These are phyloP conservation scores for Buphagus erythrorhynchus DNA, from an alignment of 2,797 vertebrate genomes.

Conservation along the genomic window DNA sequence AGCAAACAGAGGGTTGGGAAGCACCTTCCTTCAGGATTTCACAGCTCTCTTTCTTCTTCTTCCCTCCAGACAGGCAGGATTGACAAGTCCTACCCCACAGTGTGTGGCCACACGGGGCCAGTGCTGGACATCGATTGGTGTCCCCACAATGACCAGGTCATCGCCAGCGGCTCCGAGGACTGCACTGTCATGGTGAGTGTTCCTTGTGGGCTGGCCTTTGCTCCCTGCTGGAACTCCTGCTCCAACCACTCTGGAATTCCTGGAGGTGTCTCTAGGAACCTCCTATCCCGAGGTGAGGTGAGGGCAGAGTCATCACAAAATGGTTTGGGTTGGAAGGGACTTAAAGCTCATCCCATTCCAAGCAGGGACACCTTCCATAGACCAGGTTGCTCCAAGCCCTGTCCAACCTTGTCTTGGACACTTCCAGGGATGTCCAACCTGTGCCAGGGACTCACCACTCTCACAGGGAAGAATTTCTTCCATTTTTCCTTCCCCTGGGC, in stretches of 20 bases:
- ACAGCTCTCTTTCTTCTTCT: neutral
- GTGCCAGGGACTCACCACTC: neutral
- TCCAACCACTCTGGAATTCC: accelerated
- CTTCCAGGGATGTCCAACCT: neutral
- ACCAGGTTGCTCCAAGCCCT: neutral
- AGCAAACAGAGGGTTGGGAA: neutral
- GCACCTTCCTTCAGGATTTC: neutral
- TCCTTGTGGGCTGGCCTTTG: accelerated
- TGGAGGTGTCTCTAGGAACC: neutral
- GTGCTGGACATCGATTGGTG: constrained; percentile 99
- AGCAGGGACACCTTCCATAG: neutral
- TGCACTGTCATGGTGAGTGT: constrained; percentile 91
- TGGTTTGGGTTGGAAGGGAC: neutral
- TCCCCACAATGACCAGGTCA: constrained; percentile 94
- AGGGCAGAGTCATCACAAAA: accelerated
- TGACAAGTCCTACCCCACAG: constrained; percentile 95
- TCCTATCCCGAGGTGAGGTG: accelerated
- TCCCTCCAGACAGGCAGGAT: constrained; percentile 89
- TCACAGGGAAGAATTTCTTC: neutral
- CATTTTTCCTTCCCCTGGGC: neutral
- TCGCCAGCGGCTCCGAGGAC: constrained; percentile 96
- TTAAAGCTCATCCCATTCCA: neutral
- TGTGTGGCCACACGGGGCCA: constrained; percentile 95
- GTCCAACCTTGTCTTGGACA: neutral
- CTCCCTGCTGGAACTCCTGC: neutral